Conservation (phyloP, 2,113 vertebrate genomes). For the Machaerirhynchus nigripectus region DNA sequence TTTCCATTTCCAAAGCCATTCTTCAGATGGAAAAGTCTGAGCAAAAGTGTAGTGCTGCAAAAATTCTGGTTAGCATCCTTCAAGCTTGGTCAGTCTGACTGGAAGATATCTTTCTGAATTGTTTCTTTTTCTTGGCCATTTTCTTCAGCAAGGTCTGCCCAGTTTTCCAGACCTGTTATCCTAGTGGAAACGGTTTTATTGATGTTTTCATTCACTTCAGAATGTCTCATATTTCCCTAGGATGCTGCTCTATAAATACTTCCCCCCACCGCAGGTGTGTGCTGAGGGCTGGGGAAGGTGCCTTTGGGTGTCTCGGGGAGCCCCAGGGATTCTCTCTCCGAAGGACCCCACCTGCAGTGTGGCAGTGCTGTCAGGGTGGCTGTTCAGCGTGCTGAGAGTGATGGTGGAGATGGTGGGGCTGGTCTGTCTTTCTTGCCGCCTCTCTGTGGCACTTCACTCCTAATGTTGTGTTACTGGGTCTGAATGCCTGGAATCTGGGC, state of each 20-base stretch:
- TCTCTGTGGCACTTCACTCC: neutral
- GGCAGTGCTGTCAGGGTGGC: neutral
- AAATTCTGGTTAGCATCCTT: neutral
- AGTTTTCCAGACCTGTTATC: neutral
- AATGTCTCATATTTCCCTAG: neutral
- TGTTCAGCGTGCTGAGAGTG: neutral
- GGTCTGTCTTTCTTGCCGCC: neutral
- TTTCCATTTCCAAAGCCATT: neutral
- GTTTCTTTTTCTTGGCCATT: neutral
- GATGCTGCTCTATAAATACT: neutral
- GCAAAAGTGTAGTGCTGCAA: neutral
- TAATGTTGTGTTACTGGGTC: neutral
- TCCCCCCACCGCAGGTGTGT: no score
- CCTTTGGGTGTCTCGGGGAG: neutral
- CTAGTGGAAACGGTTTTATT: neutral
- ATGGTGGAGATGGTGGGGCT: neutral
- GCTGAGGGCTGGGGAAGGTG: neutral
- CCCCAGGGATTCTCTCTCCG: rapidly evolving
- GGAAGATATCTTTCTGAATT: neutral
- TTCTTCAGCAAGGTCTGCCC: neutral
- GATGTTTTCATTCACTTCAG: neutral
- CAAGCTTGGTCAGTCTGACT: neutral
- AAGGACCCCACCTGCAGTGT: neutral
- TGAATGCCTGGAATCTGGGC: neutral
- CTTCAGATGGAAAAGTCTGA: neutral